Conservation (phyloP, 2,888 invertebrate species). For the Sipha maydis region DNA sequence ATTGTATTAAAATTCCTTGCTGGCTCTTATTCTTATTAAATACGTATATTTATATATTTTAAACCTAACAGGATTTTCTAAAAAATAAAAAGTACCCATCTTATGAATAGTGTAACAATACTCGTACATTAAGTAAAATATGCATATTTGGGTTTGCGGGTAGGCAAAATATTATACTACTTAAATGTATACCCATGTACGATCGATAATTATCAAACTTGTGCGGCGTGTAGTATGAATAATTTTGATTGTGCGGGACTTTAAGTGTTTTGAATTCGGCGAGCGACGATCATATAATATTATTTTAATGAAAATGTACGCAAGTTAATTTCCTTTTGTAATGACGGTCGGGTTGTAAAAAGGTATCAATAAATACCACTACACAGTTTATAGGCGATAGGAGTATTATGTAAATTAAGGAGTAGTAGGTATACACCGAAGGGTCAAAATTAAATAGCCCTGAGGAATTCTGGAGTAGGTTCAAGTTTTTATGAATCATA, state of each 20-base stretch:
- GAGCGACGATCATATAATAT: background rate
- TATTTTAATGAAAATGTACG: background rate
- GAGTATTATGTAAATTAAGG: conserved; percentile 7
- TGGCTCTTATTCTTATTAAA: background rate
- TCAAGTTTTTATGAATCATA: too few relatives aligned
- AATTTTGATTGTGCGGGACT: too few relatives aligned
- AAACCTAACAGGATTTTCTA: background rate
- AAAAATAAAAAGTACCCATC: background rate
- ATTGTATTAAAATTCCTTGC: conserved; percentile 21
- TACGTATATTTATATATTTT: background rate
- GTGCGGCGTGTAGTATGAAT: too few relatives aligned
- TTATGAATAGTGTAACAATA: too few relatives aligned
- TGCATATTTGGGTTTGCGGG: too few relatives aligned
- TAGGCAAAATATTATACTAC: too few relatives aligned
- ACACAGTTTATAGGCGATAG: background rate
- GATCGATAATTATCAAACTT: background rate
- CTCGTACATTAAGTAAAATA: too few relatives aligned
- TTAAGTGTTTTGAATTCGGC: background rate
- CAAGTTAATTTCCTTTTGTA: background rate
- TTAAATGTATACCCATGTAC: background rate
- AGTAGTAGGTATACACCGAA: background rate
- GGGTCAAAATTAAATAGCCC: background rate
- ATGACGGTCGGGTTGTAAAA: background rate
- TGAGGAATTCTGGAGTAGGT: background rate
- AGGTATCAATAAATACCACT: background rate